Evolutionary conservation across 2,888 invertebrate species (phyloP).

Genomic region (Diaphora mendica): DNA sequence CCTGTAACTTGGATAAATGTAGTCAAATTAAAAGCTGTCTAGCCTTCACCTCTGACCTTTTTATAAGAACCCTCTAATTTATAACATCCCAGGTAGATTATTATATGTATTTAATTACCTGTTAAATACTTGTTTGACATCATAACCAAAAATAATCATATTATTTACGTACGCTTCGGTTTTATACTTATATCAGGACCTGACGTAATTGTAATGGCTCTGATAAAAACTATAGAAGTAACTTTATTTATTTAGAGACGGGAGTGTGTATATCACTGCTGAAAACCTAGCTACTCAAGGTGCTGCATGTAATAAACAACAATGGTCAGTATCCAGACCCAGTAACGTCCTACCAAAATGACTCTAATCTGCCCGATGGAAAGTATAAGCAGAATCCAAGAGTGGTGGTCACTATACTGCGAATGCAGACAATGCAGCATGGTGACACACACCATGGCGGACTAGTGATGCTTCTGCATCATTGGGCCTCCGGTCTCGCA

Average conservation of each 20-base stretch:
- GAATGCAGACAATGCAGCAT: no score
- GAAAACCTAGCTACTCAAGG: neutral
- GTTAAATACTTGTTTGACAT: neutral
- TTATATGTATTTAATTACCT: neutral
- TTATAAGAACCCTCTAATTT: neutral
- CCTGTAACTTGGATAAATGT: neutral
- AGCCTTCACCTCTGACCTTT: neutral
- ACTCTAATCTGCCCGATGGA: no score
- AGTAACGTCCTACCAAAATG: no score
- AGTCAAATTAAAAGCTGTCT: neutral
- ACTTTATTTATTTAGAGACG: no score
- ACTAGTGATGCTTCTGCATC: no score
- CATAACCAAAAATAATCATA: neutral
- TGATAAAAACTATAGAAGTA: no score
- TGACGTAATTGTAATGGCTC: no score
- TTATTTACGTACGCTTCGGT: neutral
- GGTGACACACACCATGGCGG: no score
- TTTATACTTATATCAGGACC: neutral
- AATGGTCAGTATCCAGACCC: neutral
- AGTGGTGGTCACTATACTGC: no score
- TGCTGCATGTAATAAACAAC: neutral
- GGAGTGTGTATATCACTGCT: no score
- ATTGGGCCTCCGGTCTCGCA: no score
- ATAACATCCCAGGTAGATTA: neutral
- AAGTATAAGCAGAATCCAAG: no score